Evolutionary conservation across 2,888 invertebrate species (phyloP).

Genomic region (Tineola bisselliella): DNA sequence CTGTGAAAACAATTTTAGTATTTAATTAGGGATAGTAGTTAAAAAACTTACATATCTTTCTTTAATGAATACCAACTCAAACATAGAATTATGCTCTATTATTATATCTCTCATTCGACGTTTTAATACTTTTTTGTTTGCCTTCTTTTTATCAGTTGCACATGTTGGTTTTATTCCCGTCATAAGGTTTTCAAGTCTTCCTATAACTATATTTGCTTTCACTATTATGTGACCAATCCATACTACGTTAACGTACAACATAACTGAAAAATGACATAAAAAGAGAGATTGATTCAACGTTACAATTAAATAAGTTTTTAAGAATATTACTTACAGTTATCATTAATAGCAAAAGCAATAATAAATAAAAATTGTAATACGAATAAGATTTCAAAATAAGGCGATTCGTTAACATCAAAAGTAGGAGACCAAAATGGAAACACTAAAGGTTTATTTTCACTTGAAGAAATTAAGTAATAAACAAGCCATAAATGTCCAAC

Average conservation of each 20-base stretch:
- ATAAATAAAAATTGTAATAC: conserved; percentile 22
- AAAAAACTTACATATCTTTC: background rate
- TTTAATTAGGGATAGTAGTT: background rate
- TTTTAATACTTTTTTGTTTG: conserved; percentile 25
- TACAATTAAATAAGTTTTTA: too few relatives aligned
- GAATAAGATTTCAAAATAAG: conserved; percentile 34
- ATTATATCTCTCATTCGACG: conserved; percentile 34
- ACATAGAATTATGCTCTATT: conserved; percentile 34
- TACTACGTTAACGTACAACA: conserved; percentile 38
- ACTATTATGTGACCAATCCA: conserved; percentile 42
- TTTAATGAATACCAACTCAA: conserved; percentile 24
- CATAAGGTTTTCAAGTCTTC: conserved; percentile 39
- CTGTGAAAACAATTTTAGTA: conserved; percentile 23
- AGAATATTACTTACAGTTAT: conserved; percentile 32
- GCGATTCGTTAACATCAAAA: conserved; percentile 29
- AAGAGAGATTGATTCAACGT: background rate
- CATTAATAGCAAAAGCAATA: conserved; percentile 26
- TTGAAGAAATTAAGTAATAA: conserved; percentile 22
- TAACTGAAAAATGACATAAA: conserved; percentile 27
- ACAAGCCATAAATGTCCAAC: conserved; percentile 21
- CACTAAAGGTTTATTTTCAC: conserved; percentile 27
- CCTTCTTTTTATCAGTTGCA: conserved; percentile 21
- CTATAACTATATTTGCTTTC: conserved; percentile 39
- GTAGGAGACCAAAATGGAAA: conserved; percentile 34
- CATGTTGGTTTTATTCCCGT: conserved; percentile 28